Percentiles rank a stretch among this genome's conserved stretches.
These are phyloP conservation scores for Clarias gariepinus DNA, from an alignment of 2,113 vertebrate genomes.

Conservation along the genomic window DNA sequence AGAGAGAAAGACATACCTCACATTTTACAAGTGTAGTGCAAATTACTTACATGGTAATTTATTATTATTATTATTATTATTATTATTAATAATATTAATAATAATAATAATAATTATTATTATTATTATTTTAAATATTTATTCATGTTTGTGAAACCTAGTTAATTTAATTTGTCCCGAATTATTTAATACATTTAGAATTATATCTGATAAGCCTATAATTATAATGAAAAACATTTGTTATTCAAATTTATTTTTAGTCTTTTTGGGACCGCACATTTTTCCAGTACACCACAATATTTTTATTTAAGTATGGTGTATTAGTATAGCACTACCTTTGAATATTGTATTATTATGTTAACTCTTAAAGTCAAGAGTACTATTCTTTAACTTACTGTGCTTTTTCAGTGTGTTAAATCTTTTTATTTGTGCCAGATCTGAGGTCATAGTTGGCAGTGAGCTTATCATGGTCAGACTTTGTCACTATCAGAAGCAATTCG, in stretches of 20 bases:
- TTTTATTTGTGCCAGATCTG: constrained; percentile 50
- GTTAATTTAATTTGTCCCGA: background rate
- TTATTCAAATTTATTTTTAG: background rate
- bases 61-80: no score
- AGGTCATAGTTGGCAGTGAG: constrained; percentile 64
- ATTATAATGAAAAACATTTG: background rate
- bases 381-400: background rate
- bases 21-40: background rate
- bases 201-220: background rate
- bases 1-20: background rate
- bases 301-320: background rate
- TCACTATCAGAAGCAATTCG: constrained; percentile 56
- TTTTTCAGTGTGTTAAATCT: constrained; percentile 6
- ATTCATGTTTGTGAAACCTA: background rate
- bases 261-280: background rate
- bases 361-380: background rate
- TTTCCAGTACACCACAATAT: background rate
- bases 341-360: background rate
- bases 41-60: background rate
- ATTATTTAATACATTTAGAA: background rate
- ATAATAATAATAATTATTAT: no score
- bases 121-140: background rate
- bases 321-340: background rate
- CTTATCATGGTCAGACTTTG: constrained; percentile 71
- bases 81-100: no score